Evolutionary conservation across 2,113 vertebrate genomes (phyloP).

Genomic region (Aphelocoma coerulescens): DNA sequence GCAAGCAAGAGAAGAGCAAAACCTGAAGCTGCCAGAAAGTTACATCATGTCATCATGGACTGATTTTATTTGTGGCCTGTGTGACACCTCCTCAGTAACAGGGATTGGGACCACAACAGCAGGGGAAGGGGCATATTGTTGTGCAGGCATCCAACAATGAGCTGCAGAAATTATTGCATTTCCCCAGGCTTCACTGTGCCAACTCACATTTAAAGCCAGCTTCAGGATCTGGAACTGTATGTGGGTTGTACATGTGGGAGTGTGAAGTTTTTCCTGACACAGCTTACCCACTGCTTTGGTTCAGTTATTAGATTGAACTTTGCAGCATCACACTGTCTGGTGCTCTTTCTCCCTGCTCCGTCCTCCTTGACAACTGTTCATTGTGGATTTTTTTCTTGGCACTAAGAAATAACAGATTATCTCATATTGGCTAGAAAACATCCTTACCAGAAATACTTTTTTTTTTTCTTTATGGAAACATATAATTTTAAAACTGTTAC

Average conservation of each 20-base stretch:
- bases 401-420: background rate
- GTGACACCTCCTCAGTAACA: background rate
- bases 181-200: background rate
- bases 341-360: background rate
- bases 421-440: background rate
- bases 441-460: background rate
- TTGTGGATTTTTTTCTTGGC: background rate
- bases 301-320: conserved; percentile 25
- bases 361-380: background rate
- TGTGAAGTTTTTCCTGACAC: conserved; percentile 32
- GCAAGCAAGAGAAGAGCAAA: background rate
- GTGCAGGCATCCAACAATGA: background rate
- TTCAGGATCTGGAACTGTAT: background rate
- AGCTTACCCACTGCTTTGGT: background rate
- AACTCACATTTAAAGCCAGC: background rate
- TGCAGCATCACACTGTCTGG: background rate
- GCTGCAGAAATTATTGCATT: background rate
- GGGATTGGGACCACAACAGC: background rate
- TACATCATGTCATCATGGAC: background rate
- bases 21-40: background rate
- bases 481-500: background rate
- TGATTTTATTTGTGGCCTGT: background rate
- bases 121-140: background rate
- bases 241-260: background rate
- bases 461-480: background rate